Evolutionary conservation across 2,888 invertebrate species (phyloP).

Genomic region (Eulithis testata): DNA sequence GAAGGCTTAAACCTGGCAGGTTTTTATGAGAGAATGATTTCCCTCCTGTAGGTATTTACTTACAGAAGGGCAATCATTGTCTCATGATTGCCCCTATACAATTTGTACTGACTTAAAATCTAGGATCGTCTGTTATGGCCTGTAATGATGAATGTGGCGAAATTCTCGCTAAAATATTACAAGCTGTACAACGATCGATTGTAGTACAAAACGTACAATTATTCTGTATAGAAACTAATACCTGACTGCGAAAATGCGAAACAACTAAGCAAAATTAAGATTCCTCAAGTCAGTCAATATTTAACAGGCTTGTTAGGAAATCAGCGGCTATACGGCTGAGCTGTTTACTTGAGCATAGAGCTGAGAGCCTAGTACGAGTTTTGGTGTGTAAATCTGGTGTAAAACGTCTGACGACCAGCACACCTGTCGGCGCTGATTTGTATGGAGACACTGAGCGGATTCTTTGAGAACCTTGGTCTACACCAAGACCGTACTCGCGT

Average conservation of each 20-base stretch:
- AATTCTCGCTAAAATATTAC: constrained; percentile 38
- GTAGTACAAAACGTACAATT: constrained; percentile 37
- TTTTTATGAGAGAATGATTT: too few relatives aligned
- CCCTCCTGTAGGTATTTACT: too few relatives aligned
- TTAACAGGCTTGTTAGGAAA: constrained; percentile 51
- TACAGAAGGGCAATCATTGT: too few relatives aligned
- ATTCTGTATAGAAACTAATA: constrained; percentile 39
- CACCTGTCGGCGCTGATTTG: too few relatives aligned
- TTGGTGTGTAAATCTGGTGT: too few relatives aligned
- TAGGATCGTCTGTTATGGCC: constrained; percentile 17
- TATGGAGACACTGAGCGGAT: too few relatives aligned
- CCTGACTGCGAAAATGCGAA: constrained; percentile 38
- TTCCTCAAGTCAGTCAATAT: constrained; percentile 44
- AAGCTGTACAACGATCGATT: constrained; percentile 33
- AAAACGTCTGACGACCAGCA: too few relatives aligned
- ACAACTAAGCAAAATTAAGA: constrained; percentile 46
- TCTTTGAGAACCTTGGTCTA: too few relatives aligned
- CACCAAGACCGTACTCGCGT: too few relatives aligned
- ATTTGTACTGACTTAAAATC: neutral
- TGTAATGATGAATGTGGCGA: constrained; percentile 35
- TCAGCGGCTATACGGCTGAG: constrained; percentile 34
- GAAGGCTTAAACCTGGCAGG: too few relatives aligned
- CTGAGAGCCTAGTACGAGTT: too few relatives aligned
- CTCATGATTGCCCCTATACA: too few relatives aligned
- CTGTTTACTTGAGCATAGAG: neutral